Evolutionary conservation across 2,113 vertebrate genomes (phyloP).

Genomic region (Morphnarchus princeps): DNA sequence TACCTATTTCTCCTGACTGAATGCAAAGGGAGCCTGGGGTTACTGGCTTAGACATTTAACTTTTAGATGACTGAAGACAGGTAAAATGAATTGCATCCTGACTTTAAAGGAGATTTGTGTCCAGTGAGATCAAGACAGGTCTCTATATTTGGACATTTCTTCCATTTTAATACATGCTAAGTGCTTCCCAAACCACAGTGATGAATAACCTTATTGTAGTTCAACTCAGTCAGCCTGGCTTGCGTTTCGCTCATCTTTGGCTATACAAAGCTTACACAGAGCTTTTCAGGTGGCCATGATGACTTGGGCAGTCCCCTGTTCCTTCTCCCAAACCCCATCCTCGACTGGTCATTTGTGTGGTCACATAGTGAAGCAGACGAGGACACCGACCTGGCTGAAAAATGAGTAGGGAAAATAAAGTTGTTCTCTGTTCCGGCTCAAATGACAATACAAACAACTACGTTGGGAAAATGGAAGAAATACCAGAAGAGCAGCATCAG

Average conservation of each 20-base stretch:
- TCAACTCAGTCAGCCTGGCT: background rate
- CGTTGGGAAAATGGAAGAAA: background rate
- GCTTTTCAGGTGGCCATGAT: background rate
- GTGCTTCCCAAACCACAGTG: background rate
- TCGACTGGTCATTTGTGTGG: background rate
- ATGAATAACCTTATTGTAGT: background rate
- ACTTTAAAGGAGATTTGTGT: conserved; percentile 48
- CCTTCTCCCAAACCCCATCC: background rate
- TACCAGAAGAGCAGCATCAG: background rate
- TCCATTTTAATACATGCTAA: conserved; percentile 45
- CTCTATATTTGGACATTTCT: conserved; percentile 32
- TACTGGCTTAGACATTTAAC: background rate
- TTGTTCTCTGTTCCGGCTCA: background rate
- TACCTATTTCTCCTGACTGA: background rate
- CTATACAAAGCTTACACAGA: background rate
- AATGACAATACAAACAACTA: background rate
- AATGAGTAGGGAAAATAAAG: background rate
- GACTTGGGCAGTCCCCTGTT: background rate
- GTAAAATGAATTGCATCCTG: conserved; percentile 20
- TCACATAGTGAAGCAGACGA: background rate
- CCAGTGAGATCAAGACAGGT: conserved; percentile 7
- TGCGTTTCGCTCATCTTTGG: background rate
- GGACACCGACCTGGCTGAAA: background rate
- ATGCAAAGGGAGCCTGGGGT: background rate
- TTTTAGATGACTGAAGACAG: conserved; percentile 24